Evolutionary conservation across 2,797 vertebrate genomes (phyloP).

Genomic region (Acrocephalus scirpaceus): DNA sequence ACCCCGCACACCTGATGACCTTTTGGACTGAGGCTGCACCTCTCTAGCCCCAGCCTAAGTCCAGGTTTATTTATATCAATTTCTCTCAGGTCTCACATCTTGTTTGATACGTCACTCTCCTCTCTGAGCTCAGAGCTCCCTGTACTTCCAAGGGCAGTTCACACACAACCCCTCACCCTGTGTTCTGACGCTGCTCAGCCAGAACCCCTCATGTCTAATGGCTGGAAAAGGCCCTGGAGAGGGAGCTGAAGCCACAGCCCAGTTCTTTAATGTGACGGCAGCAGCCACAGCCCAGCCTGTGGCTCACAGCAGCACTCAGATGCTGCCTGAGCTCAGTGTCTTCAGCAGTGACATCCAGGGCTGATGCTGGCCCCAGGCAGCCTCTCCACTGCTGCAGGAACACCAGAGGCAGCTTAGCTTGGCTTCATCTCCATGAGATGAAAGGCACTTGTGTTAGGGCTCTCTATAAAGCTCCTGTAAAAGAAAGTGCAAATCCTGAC

Average conservation of each 20-base stretch:
- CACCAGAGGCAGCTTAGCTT: neutral
- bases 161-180: fast-evolving
- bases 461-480: constrained; percentile 23
- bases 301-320: neutral
- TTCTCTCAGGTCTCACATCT: fast-evolving
- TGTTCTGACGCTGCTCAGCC: neutral
- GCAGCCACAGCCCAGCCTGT: neutral
- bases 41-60: neutral
- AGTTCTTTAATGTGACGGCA: fast-evolving
- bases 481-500: constrained; percentile 63
- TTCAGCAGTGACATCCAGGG: neutral
- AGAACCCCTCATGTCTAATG: fast-evolving
- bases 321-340: neutral
- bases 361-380: neutral
- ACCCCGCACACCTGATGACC: neutral
- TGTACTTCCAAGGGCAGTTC: neutral
- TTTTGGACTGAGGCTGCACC: fast-evolving
- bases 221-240: neutral
- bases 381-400: fast-evolving
- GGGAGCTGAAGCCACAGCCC: neutral
- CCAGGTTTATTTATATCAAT: neutral
- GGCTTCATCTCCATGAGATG: neutral
- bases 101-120: neutral
- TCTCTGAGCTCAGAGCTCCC: neutral
- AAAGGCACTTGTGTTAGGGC: constrained; percentile 6